Evolutionary conservation across 1,140 invertebrate species (phyloP), one percentile per base, ranked within the genome.

Genomic region (Carcinoscorpius rotundicauda): DNA sequence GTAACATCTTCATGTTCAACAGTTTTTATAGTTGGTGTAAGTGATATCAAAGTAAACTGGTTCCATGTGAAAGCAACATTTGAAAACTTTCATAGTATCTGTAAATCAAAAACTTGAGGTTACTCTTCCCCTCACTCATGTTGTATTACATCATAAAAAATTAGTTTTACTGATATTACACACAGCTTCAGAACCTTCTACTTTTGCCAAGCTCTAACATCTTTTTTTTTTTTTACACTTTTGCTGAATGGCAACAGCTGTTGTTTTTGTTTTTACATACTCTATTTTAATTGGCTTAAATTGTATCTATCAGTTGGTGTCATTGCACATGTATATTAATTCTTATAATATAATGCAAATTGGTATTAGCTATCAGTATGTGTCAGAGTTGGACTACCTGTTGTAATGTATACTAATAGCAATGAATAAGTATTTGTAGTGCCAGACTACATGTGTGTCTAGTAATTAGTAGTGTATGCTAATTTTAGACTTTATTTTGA

Each of bases 271-370:
- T 6, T n/a, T 4, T 51, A 9, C 49, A n/a, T 9, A 6, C 3
- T 50, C 51, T 62, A 50, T 51, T 29, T 9, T 62, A 9, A 29
- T 62, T 62, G n/a, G n/a, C 57, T 57, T 63, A 6, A 56, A 10
- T 55, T 56, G 3, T 57, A 6, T 56, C 29, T 63, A 8, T 56
- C 55, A n/a, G n/a, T 63, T 63, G 9, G 11, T 63, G 11, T 53
- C 50, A 9, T 50, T 29, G 29, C 29, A 29, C 29, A 29, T 29
- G 29, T 29, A 29, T 29, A 29, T 29, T 2, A 29, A 29, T 29
- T 29, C 29, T 29, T 29, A 29, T 29, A 29, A 29, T 29, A 29
- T 29, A 29, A 29, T 29, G 29, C 29, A 29, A 29, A 29, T 29
- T 29, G 29, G 0, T 29, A 29, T 29, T 29, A 29, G 29, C 29